phyloP scores from a whole-genome alignment of 2,888 invertebrate genomes.

The Xanthorhoe spadicearia region DNA sequence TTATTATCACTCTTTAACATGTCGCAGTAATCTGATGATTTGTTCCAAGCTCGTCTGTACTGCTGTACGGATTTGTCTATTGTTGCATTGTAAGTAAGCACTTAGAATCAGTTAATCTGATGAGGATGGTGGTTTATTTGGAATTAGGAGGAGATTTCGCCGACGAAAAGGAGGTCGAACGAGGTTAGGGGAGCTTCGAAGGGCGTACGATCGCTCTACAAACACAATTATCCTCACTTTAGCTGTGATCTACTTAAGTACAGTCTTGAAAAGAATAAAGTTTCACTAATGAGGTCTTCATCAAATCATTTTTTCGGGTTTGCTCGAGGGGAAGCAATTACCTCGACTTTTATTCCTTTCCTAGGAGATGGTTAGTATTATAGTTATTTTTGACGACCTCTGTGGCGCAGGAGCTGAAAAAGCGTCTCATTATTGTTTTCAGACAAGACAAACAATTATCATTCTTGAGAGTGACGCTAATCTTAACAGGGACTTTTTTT shows the following conservation, averaged over 20 bases:
- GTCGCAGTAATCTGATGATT: slow-evolving; percentile 18
- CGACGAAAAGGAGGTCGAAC: slow-evolving; percentile 39
- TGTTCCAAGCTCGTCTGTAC: background rate
- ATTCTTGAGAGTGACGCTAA: too few relatives aligned
- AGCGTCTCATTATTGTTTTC: too few relatives aligned
- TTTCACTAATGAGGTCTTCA: slow-evolving; percentile 31
- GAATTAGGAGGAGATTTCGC: slow-evolving; percentile 54
- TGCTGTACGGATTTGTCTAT: slow-evolving; percentile 28
- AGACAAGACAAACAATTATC: too few relatives aligned
- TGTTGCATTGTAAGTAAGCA: slow-evolving; percentile 34
- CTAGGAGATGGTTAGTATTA: background rate
- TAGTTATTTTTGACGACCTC: background rate
- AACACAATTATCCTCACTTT: slow-evolving; percentile 58
- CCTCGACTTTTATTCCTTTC: background rate
- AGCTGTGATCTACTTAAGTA: slow-evolving; percentile 51
- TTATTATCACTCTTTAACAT: slow-evolving; percentile 22
- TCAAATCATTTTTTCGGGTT: slow-evolving; percentile 15
- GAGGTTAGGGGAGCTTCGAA: slow-evolving; percentile 31
- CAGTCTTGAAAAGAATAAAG: slow-evolving; percentile 32
- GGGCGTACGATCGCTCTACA: slow-evolving; percentile 50
- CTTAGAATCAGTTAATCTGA: slow-evolving; percentile 54
- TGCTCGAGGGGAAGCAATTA: slow-evolving; percentile 1
- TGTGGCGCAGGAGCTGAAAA: too few relatives aligned
- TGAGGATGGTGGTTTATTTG: slow-evolving; percentile 54
- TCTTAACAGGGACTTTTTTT: too few relatives aligned